These are phyloP conservation scores for Drosophila repletoides DNA, from an alignment of 1,140 invertebrate genomes.

Conservation along the genomic window DNA sequence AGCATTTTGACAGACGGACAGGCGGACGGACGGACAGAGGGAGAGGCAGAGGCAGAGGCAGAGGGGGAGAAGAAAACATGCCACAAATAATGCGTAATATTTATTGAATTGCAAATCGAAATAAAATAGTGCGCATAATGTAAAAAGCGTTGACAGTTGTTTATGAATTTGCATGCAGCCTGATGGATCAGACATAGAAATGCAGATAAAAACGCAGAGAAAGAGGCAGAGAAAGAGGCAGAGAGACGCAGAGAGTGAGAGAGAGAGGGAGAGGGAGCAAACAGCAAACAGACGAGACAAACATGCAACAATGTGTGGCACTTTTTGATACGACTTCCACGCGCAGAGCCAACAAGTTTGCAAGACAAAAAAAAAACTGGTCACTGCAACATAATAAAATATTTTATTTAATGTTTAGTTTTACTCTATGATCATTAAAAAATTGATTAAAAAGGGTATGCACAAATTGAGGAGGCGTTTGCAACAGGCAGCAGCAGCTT, in stretches of 20 bases:
- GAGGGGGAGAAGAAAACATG: neutral
- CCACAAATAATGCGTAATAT: constrained; percentile 73
- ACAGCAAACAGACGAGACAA: constrained; percentile 1
- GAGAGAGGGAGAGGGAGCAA: neutral
- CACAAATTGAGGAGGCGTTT: too few species aligned
- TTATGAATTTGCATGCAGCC: constrained; percentile 58
- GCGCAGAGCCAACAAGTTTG: neutral
- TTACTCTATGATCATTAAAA: too few species aligned
- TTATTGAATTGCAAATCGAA: constrained; percentile 79
- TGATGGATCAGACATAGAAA: constrained; percentile 15
- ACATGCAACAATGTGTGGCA: constrained; percentile 71
- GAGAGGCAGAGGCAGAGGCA: constrained; percentile 2
- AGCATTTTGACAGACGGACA: constrained; percentile 61
- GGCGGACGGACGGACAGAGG: constrained; percentile 1
- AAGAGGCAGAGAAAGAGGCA: neutral
- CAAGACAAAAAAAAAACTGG: constrained; percentile 44
- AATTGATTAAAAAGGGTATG: too few species aligned
- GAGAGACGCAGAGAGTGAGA: neutral
- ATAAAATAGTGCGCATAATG: constrained; percentile 60
- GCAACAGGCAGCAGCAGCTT: too few species aligned
- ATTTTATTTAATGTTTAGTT: constrained; percentile 82
- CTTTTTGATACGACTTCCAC: constrained; percentile 41
- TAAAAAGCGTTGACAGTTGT: constrained; percentile 54
- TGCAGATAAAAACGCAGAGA: neutral
- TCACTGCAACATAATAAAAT: constrained; percentile 77